Evolutionary conservation across 1,140 invertebrate genomes (phyloP), one percentile per base, ranked within the genome.

Genomic region (Pseudomyrmex cubaensis): DNA sequence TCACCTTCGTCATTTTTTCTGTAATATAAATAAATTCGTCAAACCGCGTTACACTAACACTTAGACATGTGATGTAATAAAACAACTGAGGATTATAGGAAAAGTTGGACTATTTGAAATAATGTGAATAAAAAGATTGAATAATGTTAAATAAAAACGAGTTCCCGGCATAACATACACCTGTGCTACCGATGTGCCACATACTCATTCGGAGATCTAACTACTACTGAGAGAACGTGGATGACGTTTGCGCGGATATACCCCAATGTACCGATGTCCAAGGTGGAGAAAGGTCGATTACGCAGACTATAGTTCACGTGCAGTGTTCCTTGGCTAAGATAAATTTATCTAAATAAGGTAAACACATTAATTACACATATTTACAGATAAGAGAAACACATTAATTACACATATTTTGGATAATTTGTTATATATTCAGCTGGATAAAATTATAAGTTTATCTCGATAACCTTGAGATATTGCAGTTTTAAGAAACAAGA

Each of bases 201-300:
- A 67, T 8, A 46, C 46, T 67, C 13, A 13, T 50, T 48, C 63
- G n/a, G 9, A 66, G 63, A 48, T 67, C 46, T 17, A 12, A 12
- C 46, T 4, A 44, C 17, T 20, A 67, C 17, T 67, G 46, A 67
- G 64, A 12, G 64, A 67, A 22, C 46, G 46, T 67, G 20, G 46
- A 67, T 67, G 12, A 52, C 44, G 46, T 66, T 66, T 13, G 8
- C 62, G 64, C 64, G 50, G 46, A 20, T 67, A 67, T 20, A 35
- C 35, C 35, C 35, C 46, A 46, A 10, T 50, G 50, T 13, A 67
- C 20, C 12, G 20, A 67, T 52, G 17, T 13, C 10, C 64, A 67
- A 67, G 64, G 64, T 67, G 50, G 64, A 20, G 64, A 67, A 67
- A 67, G 64, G 46, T 46, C 10, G 15, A 12, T 50, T 67, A 48